phyloP scores from a whole-genome alignment of 2,113 vertebrate genomes.

The Shinisaurus crocodilurus region DNA sequence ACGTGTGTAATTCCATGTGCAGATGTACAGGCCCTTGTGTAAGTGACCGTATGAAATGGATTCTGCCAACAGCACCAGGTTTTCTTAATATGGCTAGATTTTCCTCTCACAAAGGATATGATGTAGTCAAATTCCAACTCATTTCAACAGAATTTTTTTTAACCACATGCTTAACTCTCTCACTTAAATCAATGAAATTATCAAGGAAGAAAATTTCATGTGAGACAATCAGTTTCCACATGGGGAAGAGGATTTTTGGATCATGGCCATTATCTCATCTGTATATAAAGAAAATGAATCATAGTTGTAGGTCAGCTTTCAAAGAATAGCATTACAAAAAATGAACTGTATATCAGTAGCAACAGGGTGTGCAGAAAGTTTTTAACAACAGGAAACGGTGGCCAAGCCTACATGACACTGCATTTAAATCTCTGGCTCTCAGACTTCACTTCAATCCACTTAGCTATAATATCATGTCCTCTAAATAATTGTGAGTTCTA shows the following conservation, averaged over 20 bases:
- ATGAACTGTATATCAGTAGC: not conserved
- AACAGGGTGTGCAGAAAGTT: not conserved
- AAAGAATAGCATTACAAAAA: not conserved
- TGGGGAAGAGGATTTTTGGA: not conserved
- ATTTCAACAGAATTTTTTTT: not conserved
- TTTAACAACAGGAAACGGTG: not conserved
- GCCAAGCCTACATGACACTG: not conserved
- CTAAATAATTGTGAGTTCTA: constrained; percentile 20
- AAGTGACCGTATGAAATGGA: not conserved
- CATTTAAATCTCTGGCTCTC: constrained; percentile 29
- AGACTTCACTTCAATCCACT: not conserved
- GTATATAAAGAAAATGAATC: not conserved
- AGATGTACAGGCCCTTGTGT: not conserved
- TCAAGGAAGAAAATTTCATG: not conserved
- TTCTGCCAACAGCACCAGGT: not conserved
- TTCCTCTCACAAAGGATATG: not conserved
- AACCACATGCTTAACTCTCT: not conserved
- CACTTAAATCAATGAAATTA: not conserved
- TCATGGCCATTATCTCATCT: not conserved
- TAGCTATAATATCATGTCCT: constrained; percentile 9
- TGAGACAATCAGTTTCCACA: not conserved
- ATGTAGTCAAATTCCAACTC: no score
- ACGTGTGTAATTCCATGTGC: not conserved
- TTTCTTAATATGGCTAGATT: not conserved
- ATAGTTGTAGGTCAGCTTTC: not conserved